These are phyloP conservation scores for Bubalus kerabau DNA, from an alignment of 2,113 vertebrate genomes.

Conservation along the genomic window DNA sequence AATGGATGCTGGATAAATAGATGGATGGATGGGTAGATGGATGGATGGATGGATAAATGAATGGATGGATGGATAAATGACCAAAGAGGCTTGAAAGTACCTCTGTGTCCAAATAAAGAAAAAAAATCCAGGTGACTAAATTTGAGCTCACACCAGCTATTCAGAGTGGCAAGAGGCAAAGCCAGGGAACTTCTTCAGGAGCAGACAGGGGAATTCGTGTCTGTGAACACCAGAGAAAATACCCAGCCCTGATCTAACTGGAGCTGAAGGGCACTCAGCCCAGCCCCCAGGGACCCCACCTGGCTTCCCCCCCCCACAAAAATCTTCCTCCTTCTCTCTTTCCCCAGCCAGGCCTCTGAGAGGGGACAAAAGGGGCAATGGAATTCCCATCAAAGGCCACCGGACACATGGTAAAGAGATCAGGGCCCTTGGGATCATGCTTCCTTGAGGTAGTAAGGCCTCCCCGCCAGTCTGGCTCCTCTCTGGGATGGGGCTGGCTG, in stretches of 20 bases:
- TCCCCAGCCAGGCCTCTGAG: background rate
- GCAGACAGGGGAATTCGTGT: background rate
- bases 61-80: background rate
- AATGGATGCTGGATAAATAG: background rate
- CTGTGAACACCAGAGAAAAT: background rate
- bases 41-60: no score
- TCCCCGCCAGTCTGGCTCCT: slow-evolving; percentile 53
- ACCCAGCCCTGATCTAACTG: background rate
- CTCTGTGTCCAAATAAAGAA: background rate
- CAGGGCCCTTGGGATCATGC: slow-evolving; percentile 52
- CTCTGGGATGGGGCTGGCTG: background rate
- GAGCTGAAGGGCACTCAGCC: background rate
- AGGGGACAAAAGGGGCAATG: slow-evolving; percentile 55
- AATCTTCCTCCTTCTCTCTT: background rate
- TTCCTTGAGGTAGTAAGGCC: slow-evolving; percentile 45
- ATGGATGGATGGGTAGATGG: background rate
- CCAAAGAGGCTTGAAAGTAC: background rate
- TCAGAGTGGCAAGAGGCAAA: background rate
- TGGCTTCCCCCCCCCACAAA: accelerated
- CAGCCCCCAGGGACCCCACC: background rate
- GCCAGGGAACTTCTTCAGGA: background rate
- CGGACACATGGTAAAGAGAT: slow-evolving; percentile 77
- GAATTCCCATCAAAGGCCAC: slow-evolving; percentile 72
- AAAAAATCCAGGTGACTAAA: background rate
- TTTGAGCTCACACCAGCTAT: background rate